Evolutionary conservation across 1,140 invertebrate genomes (phyloP).

Genomic region (Drosophila arizonae): DNA sequence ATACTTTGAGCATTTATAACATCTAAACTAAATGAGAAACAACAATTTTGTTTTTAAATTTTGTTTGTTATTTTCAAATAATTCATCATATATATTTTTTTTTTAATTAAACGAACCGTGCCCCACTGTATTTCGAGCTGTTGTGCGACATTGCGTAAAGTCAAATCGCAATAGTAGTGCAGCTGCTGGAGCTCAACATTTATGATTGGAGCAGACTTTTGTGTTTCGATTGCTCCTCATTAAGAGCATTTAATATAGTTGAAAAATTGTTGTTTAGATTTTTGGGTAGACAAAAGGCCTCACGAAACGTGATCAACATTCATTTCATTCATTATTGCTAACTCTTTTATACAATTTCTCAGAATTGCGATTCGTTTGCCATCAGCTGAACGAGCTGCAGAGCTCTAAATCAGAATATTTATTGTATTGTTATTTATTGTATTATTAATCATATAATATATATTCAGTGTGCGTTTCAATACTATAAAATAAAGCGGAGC

Average conservation of each 20-base stretch:
- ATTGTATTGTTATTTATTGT: neutral
- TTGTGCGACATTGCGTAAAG: conserved; percentile 34
- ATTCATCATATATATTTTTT: too few relatives aligned
- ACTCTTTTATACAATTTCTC: neutral
- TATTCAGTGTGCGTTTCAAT: too few relatives aligned
- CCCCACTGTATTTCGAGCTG: neutral
- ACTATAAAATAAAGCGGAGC: too few relatives aligned
- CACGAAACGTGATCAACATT: conserved; percentile 36
- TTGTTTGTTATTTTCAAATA: too few relatives aligned
- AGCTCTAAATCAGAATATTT: neutral
- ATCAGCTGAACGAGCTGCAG: neutral
- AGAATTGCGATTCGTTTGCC: conserved; percentile 1
- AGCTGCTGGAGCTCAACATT: conserved; percentile 24
- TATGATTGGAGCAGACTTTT: conserved; percentile 31
- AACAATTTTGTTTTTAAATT: too few relatives aligned
- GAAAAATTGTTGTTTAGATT: conserved; percentile 10
- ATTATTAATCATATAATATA: neutral
- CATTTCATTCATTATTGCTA: neutral
- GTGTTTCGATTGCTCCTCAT: conserved; percentile 12
- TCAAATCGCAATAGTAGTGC: conserved; percentile 29
- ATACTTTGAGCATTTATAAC: too few relatives aligned
- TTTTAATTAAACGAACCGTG: too few relatives aligned
- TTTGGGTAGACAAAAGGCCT: conserved; percentile 8
- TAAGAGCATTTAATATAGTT: conserved; percentile 21
- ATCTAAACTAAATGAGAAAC: too few relatives aligned